Conservation (phyloP, 1,140 invertebrate species). For the Heliothis subflexa region DNA sequence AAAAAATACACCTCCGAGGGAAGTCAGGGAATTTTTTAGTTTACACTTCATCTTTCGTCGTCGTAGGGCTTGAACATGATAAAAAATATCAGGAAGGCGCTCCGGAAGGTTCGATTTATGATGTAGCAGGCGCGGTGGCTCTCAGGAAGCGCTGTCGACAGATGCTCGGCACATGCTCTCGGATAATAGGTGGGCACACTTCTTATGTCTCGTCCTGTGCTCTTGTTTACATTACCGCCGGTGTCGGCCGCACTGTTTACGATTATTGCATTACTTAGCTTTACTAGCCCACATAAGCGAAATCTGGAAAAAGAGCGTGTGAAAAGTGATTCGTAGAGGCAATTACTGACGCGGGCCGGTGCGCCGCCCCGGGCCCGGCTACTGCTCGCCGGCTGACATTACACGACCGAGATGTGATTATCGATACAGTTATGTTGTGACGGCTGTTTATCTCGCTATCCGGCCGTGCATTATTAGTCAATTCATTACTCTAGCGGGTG, state of each 20-base stretch:
- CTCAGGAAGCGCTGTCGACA: constrained; percentile 80
- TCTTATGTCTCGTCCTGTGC: constrained; percentile 60
- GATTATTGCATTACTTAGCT: constrained; percentile 71
- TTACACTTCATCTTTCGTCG: constrained; percentile 83
- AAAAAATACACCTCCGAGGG: constrained; percentile 76
- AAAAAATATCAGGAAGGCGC: constrained; percentile 81
- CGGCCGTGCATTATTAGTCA: constrained; percentile 68
- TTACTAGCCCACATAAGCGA: constrained; percentile 67
- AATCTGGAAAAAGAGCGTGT: constrained; percentile 73
- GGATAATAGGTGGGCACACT: constrained; percentile 74
- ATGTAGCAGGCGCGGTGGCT: constrained; percentile 70
- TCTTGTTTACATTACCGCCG: constrained; percentile 64
- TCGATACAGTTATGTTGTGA: constrained; percentile 78
- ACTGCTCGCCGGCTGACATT: constrained; percentile 67
- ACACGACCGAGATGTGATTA: constrained; percentile 77
- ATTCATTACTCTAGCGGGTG: constrained; percentile 57
- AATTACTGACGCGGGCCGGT: constrained; percentile 71
- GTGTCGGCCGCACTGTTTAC: constrained; percentile 64
- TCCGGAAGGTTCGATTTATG: constrained; percentile 83
- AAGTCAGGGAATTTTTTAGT: constrained; percentile 75
- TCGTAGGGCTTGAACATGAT: constrained; percentile 72
- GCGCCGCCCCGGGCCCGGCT: constrained; percentile 64
- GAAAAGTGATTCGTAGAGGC: constrained; percentile 77
- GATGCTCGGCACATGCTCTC: constrained; percentile 74
- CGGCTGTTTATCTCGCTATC: constrained; percentile 69